Conservation (phyloP, 2,113 vertebrate species). For the Microcebus jonahi region DNA sequence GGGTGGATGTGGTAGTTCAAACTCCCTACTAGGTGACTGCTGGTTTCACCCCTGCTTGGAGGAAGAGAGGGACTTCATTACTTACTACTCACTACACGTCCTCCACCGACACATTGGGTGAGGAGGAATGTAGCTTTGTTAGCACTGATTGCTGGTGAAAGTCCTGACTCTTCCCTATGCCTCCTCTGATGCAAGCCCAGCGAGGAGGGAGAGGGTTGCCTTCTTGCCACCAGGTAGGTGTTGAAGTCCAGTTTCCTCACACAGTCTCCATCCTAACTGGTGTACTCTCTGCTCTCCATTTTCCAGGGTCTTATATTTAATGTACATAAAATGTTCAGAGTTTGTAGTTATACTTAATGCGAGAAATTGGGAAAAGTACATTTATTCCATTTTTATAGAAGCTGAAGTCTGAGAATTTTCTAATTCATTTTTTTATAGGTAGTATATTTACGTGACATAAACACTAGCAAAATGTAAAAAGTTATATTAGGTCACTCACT, state of each 20-base stretch:
- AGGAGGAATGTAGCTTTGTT: neutral
- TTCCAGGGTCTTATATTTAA: neutral
- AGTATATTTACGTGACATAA: neutral
- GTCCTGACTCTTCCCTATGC: neutral
- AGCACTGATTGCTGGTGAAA: neutral
- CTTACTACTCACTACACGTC: neutral
- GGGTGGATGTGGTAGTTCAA: neutral
- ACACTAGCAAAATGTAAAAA: neutral
- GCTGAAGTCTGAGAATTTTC: neutral
- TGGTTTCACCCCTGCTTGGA: neutral
- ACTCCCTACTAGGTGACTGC: neutral
- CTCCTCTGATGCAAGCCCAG: neutral
- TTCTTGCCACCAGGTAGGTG: neutral
- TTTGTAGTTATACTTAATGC: neutral
- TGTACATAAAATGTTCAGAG: neutral
- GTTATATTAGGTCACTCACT: neutral
- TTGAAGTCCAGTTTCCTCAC: neutral
- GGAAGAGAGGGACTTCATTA: neutral
- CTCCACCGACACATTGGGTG: neutral
- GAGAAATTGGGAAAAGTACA: neutral
- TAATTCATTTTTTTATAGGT: neutral
- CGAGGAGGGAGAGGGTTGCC: fast-evolving
- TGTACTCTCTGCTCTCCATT: neutral
- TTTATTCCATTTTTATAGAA: neutral
- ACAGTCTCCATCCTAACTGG: neutral